Evolutionary conservation across 2,113 vertebrate species (phyloP).

Genomic region (Syngnathus scovelli): DNA sequence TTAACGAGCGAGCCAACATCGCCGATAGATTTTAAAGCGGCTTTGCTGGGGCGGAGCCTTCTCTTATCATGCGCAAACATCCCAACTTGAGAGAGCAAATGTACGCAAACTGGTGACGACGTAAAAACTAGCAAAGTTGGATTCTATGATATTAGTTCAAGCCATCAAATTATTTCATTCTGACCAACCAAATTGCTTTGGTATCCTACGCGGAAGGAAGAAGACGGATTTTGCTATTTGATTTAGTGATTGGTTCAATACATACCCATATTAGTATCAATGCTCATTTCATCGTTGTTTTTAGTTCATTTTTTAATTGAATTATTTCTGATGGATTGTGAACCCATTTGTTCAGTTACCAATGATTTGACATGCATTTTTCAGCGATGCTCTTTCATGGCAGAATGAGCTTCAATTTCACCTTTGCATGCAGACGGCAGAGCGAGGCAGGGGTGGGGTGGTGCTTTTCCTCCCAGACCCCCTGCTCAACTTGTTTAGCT

Average conservation of each 20-base stretch:
- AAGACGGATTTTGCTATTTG: too few relatives aligned
- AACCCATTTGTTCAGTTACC: too few relatives aligned
- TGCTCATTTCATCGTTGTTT: too few relatives aligned
- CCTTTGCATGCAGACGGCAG: constrained; percentile 30
- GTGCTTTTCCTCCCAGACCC: constrained; percentile 17
- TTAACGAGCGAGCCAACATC: neutral
- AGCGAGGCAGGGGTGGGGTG: neutral
- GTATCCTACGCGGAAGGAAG: neutral
- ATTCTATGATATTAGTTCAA: too few relatives aligned
- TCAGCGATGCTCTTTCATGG: constrained; percentile 45
- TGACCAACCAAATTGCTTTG: neutral
- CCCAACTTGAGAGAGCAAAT: too few relatives aligned
- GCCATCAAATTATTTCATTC: neutral
- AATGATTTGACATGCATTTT: constrained; percentile 29
- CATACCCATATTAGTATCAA: too few relatives aligned
- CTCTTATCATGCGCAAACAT: neutral
- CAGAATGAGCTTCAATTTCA: constrained; percentile 54
- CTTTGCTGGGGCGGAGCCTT: neutral
- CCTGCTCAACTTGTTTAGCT: constrained; percentile 42
- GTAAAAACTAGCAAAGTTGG: too few relatives aligned
- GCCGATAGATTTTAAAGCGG: neutral
- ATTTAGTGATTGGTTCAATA: too few relatives aligned
- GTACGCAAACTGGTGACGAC: too few relatives aligned
- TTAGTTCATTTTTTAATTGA: too few relatives aligned
- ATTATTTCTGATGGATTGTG: too few relatives aligned